These are phyloP conservation scores for Chironex yamaguchii DNA, from an alignment of 30 jellyfish, hydroid and myxozoan species.

Conservation along the genomic window DNA sequence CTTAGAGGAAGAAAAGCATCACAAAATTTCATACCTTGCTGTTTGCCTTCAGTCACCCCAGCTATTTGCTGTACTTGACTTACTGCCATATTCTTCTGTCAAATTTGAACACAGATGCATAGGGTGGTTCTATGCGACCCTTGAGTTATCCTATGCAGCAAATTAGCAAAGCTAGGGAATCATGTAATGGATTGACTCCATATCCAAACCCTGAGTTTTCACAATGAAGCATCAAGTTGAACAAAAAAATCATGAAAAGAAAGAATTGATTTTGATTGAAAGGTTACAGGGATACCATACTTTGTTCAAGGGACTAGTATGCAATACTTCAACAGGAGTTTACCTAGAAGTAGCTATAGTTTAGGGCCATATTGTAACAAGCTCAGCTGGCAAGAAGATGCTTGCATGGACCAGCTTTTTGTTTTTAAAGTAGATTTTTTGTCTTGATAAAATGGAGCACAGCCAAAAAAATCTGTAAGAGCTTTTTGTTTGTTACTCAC, in stretches of 20 bases:
- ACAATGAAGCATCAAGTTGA: slow-evolving; percentile 41
- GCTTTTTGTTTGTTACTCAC: no score
- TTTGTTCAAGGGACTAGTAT: not conserved
- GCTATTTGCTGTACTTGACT: slow-evolving; percentile 63
- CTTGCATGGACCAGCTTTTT: slow-evolving; percentile 5
- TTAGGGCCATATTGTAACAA: slow-evolving; percentile 10
- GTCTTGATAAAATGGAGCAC: no score
- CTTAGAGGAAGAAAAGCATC: slow-evolving; percentile 9
- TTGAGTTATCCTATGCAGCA: slow-evolving; percentile 59
- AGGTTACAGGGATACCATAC: not conserved
- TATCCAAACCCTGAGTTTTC: slow-evolving; percentile 43
- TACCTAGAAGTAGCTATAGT: not conserved
- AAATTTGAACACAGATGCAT: slow-evolving; percentile 58
- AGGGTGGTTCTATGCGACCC: slow-evolving; percentile 43
- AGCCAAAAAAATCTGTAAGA: no score
- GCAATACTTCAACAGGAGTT: slow-evolving; percentile 5
- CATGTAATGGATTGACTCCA: slow-evolving; percentile 54
- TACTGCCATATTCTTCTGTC: slow-evolving; percentile 62
- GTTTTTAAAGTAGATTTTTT: not conserved
- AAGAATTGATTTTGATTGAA: slow-evolving; percentile 19
- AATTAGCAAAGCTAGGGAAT: slow-evolving; percentile 57
- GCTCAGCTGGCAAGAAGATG: slow-evolving; percentile 3
- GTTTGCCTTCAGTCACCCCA: slow-evolving; percentile 68
- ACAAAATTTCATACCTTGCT: slow-evolving; percentile 49
- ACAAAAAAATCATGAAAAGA: slow-evolving; percentile 56